A percentile compares a stretch with the other conserved stretches of the same genome.
Evolutionary conservation across 2,888 invertebrate species (phyloP).

Genomic region (Carpatolechia fugitivella): DNA sequence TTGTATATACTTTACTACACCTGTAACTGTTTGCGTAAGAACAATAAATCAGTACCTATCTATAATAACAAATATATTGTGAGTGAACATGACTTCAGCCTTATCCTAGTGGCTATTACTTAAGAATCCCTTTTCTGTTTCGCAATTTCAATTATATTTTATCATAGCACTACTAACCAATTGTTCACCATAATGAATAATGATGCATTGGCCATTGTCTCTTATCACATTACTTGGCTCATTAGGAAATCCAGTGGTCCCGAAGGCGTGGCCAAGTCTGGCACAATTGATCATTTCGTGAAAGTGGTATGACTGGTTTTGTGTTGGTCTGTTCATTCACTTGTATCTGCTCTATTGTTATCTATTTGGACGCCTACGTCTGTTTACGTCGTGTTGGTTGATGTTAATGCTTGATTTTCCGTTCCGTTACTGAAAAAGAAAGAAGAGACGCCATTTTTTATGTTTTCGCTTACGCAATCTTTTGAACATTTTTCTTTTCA

Average conservation of each 20-base stretch:
- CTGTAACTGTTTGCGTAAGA: no score
- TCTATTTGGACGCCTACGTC: conserved; percentile 3
- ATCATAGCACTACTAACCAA: background rate
- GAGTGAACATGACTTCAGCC: no score
- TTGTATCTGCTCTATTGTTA: conserved; percentile 3
- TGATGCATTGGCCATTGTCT: conserved; percentile 6
- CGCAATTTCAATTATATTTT: background rate
- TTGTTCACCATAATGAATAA: conserved; percentile 5
- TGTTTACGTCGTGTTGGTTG: background rate
- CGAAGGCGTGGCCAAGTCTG: background rate
- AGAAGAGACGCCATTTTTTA: background rate
- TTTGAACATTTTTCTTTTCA: background rate
- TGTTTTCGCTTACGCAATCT: background rate
- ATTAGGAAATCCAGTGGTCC: conserved; percentile 5
- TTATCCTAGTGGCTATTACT: background rate
- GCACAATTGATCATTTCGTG: conserved; percentile 7
- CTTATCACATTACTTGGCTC: background rate
- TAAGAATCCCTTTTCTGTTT: background rate
- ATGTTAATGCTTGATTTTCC: no score
- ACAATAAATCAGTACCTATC: no score
- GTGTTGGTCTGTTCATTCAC: background rate
- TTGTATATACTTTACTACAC: no score
- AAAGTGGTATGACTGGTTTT: background rate
- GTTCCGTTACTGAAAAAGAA: no score
- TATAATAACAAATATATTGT: no score